Evolutionary conservation across 2,113 vertebrate species (phyloP).

Genomic region (Anarhynchus alexandrinus): DNA sequence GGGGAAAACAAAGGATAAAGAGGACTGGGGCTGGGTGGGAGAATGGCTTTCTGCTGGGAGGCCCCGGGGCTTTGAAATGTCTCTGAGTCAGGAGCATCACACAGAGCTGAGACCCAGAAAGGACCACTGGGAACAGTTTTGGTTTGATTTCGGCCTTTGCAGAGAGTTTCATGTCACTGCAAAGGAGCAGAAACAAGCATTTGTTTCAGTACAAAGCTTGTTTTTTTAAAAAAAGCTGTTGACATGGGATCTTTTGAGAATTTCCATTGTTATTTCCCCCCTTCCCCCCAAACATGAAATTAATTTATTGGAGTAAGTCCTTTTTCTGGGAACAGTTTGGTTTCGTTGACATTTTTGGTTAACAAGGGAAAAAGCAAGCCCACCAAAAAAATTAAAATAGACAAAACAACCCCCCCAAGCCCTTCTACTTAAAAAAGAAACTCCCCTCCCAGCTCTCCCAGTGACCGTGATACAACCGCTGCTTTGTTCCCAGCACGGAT

Average conservation of each 20-base stretch:
- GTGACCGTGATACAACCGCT: neutral
- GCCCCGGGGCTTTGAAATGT: neutral
- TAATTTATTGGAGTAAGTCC: neutral
- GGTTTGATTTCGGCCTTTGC: neutral
- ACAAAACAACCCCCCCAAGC: neutral
- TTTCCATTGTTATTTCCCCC: slow-evolving; percentile 17
- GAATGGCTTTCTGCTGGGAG: neutral
- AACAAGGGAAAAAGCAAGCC: neutral
- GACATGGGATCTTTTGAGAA: neutral
- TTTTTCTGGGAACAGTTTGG: slow-evolving; percentile 24
- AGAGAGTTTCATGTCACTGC: neutral
- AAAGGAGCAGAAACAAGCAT: neutral
- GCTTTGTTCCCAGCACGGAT: slow-evolving; percentile 10
- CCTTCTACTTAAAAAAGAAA: neutral
- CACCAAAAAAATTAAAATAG: neutral
- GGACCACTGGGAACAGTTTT: neutral
- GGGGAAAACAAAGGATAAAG: neutral
- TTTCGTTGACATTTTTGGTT: neutral
- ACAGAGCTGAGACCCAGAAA: neutral
- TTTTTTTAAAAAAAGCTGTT: neutral
- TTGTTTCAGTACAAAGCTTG: neutral
- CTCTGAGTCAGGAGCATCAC: neutral
- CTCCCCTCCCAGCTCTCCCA: neutral
- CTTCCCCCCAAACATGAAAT: neutral
- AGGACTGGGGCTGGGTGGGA: neutral